Evolutionary conservation across 2,113 vertebrate species (phyloP), one percentile per base, ranked within the genome.

Genomic region (Clarias macrocephalus): DNA sequence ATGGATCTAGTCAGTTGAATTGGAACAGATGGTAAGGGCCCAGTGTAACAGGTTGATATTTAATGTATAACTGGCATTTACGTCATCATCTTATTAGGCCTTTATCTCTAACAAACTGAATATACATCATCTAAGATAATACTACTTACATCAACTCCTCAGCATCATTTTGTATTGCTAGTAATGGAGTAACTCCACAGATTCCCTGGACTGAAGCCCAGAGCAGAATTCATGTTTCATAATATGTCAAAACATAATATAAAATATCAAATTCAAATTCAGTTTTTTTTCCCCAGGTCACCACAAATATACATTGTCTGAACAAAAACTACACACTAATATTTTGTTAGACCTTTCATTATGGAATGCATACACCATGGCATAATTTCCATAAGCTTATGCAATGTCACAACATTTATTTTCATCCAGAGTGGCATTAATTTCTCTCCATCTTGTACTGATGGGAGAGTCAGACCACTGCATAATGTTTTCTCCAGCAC

Each of bases 11-110:
- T 48, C 82, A 54, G 88, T 88, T 93, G 92, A 92, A 92, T 88
- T 83, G 85, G 92, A 95, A 93, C 94, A 95, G 94, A 95, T 95
- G 95, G 94, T 91, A 84, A 62, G 21, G 60, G 75, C 89, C 89
- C 84, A 91, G 88, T 89, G 91, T 92, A 94, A 95, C 94, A 95
- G 94, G 94, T 94, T 93, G 92, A 89, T 87, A 87, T 79, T 23
- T 28, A 87, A 70, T 86, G 25, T 48, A 88, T 59, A 86, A 33
- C 57, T 86, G 81, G 81, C 75, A 54, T 84, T 59, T 88, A 88
- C 80, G 84, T 65, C 73, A 84, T 54, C 84, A 72, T 86, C 48
- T 56, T 83, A 59, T 80, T 57, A 80, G 16, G 25, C 25, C 56
- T 73, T 79, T 28, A 81, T 82, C 57, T 21, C 57, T 60, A 62